Evolutionary conservation across 2,888 invertebrate species (phyloP), one percentile per base, ranked within the genome.

Genomic region (Acanthosepion esculentum): DNA sequence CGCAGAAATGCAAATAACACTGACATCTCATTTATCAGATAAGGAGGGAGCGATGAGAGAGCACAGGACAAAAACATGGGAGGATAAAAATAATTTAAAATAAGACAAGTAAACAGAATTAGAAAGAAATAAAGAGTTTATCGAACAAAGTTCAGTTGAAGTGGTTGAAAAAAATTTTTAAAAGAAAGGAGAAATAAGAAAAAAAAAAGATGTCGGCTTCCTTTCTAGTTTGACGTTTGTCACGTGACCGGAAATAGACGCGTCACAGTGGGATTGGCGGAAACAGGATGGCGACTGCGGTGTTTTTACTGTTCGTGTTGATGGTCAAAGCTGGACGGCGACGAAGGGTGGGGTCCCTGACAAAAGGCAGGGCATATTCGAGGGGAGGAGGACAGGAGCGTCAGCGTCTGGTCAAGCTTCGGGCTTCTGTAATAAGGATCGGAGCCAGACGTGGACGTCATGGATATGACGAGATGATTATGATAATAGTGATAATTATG

Each of bases 181-280:
- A 23, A 59, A 20, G 3, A 41, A 41, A 50, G 10, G 50, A 50
- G 8, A 50, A 50, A 12, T 23, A 59, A 59, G 59, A 59, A 23
- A 41, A 41, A 41, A 41, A 41, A 41, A 41, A 41, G 2, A 41
- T 41, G 59, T 59, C 20, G 59, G 23, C 23, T 20, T 59, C 59
- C 59, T 59, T 59, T 20, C 59, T 23, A 59, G 59, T 5, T 23
- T 59, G 59, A 33, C n/a, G n/a, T 78, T 78, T 18, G 18, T 78
- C 78, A 78, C 78, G 78, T 78, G 78, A 78, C 78, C 78, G 78
- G 78, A 78, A 33, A 33, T 78, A 78, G n/a, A n/a, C n/a, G 78
- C 78, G 78, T 78, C 78, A 78, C n/a, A n/a, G n/a, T 33, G 33
- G n/a, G 78, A 78, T 8, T 78, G 78, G 33, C n/a, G 78, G 78